Evolutionary conservation across 1,140 invertebrate genomes (phyloP).

Genomic region (Neodiprion pinetum): DNA sequence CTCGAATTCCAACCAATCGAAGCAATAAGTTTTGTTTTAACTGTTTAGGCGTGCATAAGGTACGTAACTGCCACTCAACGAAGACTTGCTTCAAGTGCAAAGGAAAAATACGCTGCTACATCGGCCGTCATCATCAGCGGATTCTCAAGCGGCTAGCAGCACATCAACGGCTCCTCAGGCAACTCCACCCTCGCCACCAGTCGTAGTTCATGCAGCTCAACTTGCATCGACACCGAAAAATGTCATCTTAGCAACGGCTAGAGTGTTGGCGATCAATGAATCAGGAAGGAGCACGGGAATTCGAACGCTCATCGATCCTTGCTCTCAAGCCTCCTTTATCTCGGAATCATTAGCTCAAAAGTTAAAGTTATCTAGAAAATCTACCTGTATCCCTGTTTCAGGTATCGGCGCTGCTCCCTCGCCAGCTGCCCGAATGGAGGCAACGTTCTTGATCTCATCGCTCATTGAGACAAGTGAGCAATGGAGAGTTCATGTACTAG

Average conservation of each 20-base stretch:
- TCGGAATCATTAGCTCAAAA: slow-evolving; percentile 30
- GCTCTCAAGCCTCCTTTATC: slow-evolving; percentile 23
- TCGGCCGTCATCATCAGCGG: too few species aligned
- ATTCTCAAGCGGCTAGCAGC: too few species aligned
- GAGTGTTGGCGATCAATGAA: background rate
- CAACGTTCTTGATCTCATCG: background rate
- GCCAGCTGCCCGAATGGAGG: background rate
- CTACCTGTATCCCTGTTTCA: background rate
- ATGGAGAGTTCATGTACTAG: slow-evolving; percentile 12
- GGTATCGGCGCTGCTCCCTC: slow-evolving; percentile 14
- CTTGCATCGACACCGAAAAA: too few species aligned
- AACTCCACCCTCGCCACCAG: too few species aligned
- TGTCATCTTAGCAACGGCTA: background rate
- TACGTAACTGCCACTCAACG: too few species aligned
- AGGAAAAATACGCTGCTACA: too few species aligned
- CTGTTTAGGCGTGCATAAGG: too few species aligned
- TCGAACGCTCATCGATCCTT: background rate
- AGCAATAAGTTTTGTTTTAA: too few species aligned
- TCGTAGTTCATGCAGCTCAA: too few species aligned
- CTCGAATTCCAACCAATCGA: too few species aligned
- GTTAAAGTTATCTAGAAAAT: slow-evolving; percentile 21
- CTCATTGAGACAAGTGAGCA: background rate
- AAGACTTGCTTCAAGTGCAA: too few species aligned
- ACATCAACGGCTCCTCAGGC: too few species aligned
- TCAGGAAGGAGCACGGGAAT: background rate